Percentiles rank a stretch among this genome's conserved stretches.
These are phyloP conservation scores for Macquaria australasica DNA, from an alignment of 2,113 vertebrate genomes.

Conservation along the genomic window DNA sequence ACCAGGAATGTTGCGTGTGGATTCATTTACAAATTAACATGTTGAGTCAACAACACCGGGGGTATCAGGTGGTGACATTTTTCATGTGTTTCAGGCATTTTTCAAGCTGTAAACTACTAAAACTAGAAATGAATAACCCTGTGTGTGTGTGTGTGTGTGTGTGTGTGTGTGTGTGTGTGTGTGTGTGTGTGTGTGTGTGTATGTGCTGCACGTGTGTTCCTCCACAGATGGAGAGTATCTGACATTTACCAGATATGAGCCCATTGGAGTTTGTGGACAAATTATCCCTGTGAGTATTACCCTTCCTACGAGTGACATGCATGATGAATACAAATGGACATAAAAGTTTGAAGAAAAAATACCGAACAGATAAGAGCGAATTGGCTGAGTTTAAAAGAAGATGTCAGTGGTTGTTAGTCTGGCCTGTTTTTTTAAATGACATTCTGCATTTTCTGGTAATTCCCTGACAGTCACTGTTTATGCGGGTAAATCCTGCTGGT, in stretches of 20 bases:
- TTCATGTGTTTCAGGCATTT: constrained; percentile 54
- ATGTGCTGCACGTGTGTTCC: constrained; percentile 41
- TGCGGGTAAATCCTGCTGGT: constrained; percentile 66
- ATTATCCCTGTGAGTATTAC: constrained; percentile 97
- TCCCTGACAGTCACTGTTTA: constrained; percentile 74
- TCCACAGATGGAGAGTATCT: constrained; percentile 98
- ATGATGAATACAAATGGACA: constrained; percentile 58
- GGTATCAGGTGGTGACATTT: constrained; percentile 61
- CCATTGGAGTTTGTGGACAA: constrained; percentile 99
- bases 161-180: constrained; percentile 43
- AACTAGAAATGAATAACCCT: constrained; percentile 25
- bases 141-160: constrained; percentile 16
- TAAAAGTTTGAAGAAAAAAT: constrained; percentile 12
- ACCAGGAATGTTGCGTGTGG: constrained; percentile 71
- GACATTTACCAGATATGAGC: constrained; percentile 97
- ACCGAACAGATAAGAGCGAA: constrained; percentile 14
- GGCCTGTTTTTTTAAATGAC: constrained; percentile 86
- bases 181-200: constrained; percentile 66
- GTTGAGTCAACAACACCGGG: constrained; percentile 66
- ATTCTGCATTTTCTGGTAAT: constrained; percentile 87
- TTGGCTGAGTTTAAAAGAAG: constrained; percentile 50
- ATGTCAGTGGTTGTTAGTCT: constrained; percentile 30
- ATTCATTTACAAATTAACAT: constrained; percentile 76
- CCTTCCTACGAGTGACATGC: constrained; percentile 71
- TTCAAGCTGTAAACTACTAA: constrained; percentile 34